Percentiles rank a stretch among this genome's conserved stretches.
Conservation (phyloP, 2,888 invertebrate genomes). For the Ceraclea dissimilis region DNA sequence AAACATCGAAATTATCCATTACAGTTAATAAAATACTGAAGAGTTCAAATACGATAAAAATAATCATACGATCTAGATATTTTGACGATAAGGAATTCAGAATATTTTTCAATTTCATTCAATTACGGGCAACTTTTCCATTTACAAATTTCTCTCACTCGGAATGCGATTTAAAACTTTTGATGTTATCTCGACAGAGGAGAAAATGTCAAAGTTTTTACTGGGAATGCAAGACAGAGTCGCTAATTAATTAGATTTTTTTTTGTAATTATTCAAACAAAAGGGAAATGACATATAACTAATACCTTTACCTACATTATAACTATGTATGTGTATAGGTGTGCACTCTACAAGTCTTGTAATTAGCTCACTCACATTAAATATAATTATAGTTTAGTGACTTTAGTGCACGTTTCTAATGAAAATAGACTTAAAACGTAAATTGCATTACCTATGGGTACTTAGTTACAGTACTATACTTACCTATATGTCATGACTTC, state of each 20-base stretch:
- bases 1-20: not conserved
- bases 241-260: slow-evolving; percentile 24
- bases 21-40: not conserved
- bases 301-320: too few relatives aligned
- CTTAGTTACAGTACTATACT: too few relatives aligned
- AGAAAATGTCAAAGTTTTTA: slow-evolving; percentile 23
- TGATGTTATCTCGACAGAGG: slow-evolving; percentile 19
- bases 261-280: not conserved
- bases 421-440: too few relatives aligned
- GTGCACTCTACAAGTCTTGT: too few relatives aligned
- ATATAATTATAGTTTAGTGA: too few relatives aligned
- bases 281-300: not conserved
- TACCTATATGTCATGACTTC: too few relatives aligned
- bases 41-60: slow-evolving; percentile 9
- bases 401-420: too few relatives aligned
- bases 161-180: slow-evolving; percentile 25
- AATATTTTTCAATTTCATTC: slow-evolving; percentile 23
- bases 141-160: slow-evolving; percentile 21
- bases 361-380: too few relatives aligned
- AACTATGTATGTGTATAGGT: too few relatives aligned
- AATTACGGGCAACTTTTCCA: slow-evolving; percentile 19
- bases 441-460: too few relatives aligned
- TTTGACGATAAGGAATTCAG: slow-evolving; percentile 10
- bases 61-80: slow-evolving; percentile 5
- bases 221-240: slow-evolving; percentile 15